These are phyloP conservation scores for Pangasius djambal DNA, from an alignment of 2,797 vertebrate species.

Conservation along the genomic window DNA sequence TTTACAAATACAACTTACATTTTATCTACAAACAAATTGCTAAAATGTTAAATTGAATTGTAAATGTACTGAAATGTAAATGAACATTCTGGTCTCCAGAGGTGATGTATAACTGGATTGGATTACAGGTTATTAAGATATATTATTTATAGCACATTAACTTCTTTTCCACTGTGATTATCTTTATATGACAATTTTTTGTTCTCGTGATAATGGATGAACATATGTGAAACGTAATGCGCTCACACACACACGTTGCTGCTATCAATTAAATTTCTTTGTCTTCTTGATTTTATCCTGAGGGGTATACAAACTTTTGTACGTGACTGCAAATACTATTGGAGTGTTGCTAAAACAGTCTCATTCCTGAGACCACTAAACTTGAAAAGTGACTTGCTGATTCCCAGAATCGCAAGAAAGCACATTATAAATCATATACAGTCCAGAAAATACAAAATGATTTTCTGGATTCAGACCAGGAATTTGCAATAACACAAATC, in stretches of 20 bases:
- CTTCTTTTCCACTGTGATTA: background rate
- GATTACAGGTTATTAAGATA: background rate
- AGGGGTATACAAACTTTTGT: background rate
- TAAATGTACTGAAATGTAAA: background rate
- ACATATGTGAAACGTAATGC: background rate
- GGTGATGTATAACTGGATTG: background rate
- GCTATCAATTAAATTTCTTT: background rate
- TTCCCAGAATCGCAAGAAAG: conserved; percentile 9
- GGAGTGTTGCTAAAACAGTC: background rate
- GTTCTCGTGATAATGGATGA: background rate
- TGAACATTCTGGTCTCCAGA: background rate
- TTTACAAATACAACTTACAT: background rate
- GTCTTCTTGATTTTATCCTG: background rate
- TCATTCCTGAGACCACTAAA: background rate
- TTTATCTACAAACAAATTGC: background rate
- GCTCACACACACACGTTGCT: background rate
- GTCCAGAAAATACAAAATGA: background rate
- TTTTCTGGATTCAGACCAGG: conserved; percentile 11
- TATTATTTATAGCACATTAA: background rate
- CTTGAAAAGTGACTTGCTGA: background rate
- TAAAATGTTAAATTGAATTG: background rate
- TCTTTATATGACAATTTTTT: background rate
- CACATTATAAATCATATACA: background rate
- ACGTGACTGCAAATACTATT: background rate
- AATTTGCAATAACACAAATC: background rate